These are phyloP conservation scores for Drosophila watanabei DNA, from an alignment of 1,140 invertebrate species.

Conservation along the genomic window DNA sequence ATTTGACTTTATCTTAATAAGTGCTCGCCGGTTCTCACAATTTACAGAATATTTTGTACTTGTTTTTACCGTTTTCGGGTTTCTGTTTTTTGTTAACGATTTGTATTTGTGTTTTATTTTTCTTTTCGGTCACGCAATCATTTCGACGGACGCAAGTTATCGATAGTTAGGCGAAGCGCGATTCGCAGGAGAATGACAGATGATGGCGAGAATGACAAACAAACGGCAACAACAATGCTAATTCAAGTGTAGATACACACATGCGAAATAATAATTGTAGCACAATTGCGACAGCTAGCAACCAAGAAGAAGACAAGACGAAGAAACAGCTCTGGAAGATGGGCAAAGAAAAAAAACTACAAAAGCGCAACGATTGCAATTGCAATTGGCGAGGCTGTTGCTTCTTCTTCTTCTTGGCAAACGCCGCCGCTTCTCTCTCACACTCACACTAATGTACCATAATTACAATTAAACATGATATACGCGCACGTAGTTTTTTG, in stretches of 20 bases:
- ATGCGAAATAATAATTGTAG: slow-evolving; percentile 81
- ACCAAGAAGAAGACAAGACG: slow-evolving; percentile 16
- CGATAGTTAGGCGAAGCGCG: slow-evolving; percentile 67
- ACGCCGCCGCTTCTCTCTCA: slow-evolving; percentile 12
- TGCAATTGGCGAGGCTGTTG: slow-evolving; percentile 57
- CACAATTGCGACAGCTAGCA: slow-evolving; percentile 60
- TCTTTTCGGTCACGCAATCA: slow-evolving; percentile 53
- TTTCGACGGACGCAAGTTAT: slow-evolving; percentile 51
- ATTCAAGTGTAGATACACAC: slow-evolving; percentile 81
- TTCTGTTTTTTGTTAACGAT: slow-evolving; percentile 7
- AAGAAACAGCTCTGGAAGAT: slow-evolving; percentile 22
- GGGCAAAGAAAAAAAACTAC: slow-evolving; percentile 60
- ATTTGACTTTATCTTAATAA: slow-evolving; percentile 28
- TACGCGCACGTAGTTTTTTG: slow-evolving; percentile 31
- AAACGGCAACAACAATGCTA: slow-evolving; percentile 68
- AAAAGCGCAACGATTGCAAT: slow-evolving; percentile 69
- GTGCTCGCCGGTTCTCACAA: slow-evolving; percentile 24
- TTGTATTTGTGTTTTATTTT: slow-evolving; percentile 25
- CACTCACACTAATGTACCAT: slow-evolving; percentile 47
- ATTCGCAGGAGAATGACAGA: slow-evolving; percentile 66
- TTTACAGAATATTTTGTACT: slow-evolving; percentile 32
- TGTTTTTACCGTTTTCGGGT: slow-evolving; percentile 5
- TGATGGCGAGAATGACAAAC: slow-evolving; percentile 63
- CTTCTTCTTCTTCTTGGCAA: slow-evolving; percentile 48
- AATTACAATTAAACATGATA: slow-evolving; percentile 81